phyloP scores from a whole-genome alignment of 1,140 invertebrate species.

The Drosophila bipectinata region DNA sequence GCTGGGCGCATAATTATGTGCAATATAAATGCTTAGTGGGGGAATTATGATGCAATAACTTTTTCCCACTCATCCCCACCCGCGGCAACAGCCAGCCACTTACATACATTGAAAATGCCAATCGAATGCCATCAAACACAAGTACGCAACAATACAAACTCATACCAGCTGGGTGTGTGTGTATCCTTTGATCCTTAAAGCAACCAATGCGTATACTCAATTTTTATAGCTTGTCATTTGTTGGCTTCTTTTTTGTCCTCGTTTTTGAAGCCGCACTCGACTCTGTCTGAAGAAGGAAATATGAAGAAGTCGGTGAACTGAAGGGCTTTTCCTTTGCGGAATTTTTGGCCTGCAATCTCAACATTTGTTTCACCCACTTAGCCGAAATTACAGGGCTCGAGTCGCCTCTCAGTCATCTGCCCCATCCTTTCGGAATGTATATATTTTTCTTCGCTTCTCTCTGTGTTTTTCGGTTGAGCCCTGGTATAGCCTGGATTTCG shows the following conservation, averaged over 20 bases:
- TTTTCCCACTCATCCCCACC: slow-evolving; percentile 41
- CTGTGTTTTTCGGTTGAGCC: slow-evolving; percentile 21
- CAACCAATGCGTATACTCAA: slow-evolving; percentile 76
- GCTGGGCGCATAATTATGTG: slow-evolving; percentile 58
- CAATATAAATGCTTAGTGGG: slow-evolving; percentile 60
- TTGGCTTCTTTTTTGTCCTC: slow-evolving; percentile 6
- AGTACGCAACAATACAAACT: slow-evolving; percentile 1
- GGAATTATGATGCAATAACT: slow-evolving; percentile 69
- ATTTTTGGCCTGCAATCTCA: slow-evolving; percentile 69
- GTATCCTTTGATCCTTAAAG: slow-evolving; percentile 68
- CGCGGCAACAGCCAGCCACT: slow-evolving; percentile 32
- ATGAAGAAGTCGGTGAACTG: slow-evolving; percentile 58
- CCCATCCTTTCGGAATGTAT: slow-evolving; percentile 7
- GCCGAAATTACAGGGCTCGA: slow-evolving; percentile 64
- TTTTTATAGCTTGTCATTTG: slow-evolving; percentile 80
- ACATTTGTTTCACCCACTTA: slow-evolving; percentile 74
- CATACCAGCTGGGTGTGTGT: slow-evolving; percentile 12
- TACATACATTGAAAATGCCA: slow-evolving; percentile 56
- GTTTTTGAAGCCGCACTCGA: slow-evolving; percentile 22
- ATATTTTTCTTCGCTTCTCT: slow-evolving; percentile 2
- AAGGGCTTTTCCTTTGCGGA: slow-evolving; percentile 25
- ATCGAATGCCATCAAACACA: slow-evolving; percentile 40
- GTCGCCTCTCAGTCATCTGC: slow-evolving; percentile 22
- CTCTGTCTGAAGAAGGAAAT: slow-evolving; percentile 53
- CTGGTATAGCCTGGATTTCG: slow-evolving; percentile 61